Base-by-base conservation (phyloP, 2,113 vertebrate genomes). In the Prochilodus magdalenae region DNA sequence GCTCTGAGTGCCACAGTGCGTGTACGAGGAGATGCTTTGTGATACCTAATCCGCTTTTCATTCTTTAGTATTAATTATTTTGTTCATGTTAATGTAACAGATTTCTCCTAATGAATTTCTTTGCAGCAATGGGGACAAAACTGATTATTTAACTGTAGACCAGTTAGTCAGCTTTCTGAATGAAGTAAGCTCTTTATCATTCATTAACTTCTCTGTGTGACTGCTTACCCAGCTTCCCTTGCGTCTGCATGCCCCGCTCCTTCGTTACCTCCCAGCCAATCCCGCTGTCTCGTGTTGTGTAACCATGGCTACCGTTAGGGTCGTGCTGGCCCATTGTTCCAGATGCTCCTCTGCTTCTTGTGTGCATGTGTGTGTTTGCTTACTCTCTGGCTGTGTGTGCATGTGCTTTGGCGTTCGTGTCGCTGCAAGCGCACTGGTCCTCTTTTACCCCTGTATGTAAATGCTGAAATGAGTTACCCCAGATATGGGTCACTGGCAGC, bases 161-260 rank as follows among this genome's bases (percentile, higher is more conserved):
- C 98, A 99, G 96, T 98, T 99, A 99, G 98, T 99, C 98, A 99
- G 97, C 97, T 99, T 99, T 99, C 98, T 99, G 97, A 99, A 99
- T 96, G 97, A 99, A 98, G 98, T 99, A 99, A 99, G 98, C 97
- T 97, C 95, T 98, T 94, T 93, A 98, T 97, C 95, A 96, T 98
- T 98, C 95, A 96, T 98, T 98, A 98, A 99, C 97, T 96, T 92
- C 83, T 97, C 93, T 97, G 93, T 97, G 95, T 96, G 87, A 93
- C 94, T 91, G 92, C 94, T 94, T 94, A 93, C 92, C 89, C 86
- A 85, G 83, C 66, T 77, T 89, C 85, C 89, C 84, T 89, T 89
- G 92, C 90, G 65, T 87, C 88, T 87, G 67, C 29, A 75, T 82
- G 59, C 63, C 83, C 69, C 63, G 55, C 87, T 65, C 14, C 87